Conservation (phyloP, 1,140 invertebrate species). For the Hormaphis cornu region DNA sequence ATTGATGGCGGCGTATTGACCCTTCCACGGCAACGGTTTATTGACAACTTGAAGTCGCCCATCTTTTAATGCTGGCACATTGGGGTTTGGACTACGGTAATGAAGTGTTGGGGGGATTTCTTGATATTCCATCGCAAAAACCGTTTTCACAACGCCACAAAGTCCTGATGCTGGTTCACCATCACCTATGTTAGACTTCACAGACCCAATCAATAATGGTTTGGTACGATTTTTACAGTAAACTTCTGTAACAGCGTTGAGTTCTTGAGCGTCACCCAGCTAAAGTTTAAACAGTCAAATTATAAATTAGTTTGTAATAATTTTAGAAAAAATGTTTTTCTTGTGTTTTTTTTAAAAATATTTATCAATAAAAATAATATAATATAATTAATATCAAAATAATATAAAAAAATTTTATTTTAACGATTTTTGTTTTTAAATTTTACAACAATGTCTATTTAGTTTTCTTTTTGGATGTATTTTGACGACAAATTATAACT, state of each 20-base stretch:
- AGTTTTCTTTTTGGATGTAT: too few species aligned
- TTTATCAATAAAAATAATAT: too few species aligned
- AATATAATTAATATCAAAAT: too few species aligned
- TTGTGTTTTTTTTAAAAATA: too few species aligned
- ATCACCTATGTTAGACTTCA: slow-evolving; percentile 67
- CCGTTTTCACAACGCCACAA: slow-evolving; percentile 49
- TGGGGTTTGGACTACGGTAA: slow-evolving; percentile 51
- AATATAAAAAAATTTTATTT: too few species aligned
- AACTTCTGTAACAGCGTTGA: slow-evolving; percentile 40
- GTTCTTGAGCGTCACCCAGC: slow-evolving; percentile 39
- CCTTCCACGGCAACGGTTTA: slow-evolving; percentile 48
- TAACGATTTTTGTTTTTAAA: too few species aligned
- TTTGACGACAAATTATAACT: too few species aligned
- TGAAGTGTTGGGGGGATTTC: slow-evolving; percentile 47
- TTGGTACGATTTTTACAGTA: slow-evolving; percentile 43
- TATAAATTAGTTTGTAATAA: too few species aligned
- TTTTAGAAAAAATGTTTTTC: too few species aligned
- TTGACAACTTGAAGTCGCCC: slow-evolving; percentile 50
- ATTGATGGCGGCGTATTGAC: slow-evolving; percentile 53
- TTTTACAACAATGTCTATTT: too few species aligned
- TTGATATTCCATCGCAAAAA: slow-evolving; percentile 34
- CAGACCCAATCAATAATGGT: slow-evolving; percentile 58
- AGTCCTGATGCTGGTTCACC: slow-evolving; percentile 57
- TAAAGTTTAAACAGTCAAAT: slow-evolving; percentile 14
- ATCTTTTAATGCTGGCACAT: slow-evolving; percentile 52